Evolutionary conservation across 2,797 vertebrate species (phyloP).

Genomic region (Spheniscus humboldti): DNA sequence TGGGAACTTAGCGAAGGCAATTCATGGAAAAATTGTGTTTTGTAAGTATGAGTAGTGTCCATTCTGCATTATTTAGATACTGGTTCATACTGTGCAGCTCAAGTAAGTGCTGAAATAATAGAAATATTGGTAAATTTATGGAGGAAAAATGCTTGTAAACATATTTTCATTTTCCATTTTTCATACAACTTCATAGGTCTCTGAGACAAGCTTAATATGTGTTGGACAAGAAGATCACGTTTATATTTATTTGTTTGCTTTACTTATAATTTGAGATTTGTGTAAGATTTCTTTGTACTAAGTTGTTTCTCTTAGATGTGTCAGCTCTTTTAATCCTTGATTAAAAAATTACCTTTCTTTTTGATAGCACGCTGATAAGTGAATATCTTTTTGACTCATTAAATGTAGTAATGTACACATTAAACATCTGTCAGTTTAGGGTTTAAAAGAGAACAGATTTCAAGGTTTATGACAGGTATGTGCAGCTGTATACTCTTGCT

Average conservation of each 20-base stretch:
- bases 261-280: neutral
- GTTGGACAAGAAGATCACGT: neutral
- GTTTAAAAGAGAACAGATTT: neutral
- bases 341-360: neutral
- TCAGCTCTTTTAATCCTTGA: neutral
- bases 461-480: neutral
- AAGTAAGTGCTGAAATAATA: neutral
- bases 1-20: neutral
- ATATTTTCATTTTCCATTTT: too few relatives aligned
- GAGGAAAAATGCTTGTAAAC: neutral
- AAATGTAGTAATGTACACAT: neutral
- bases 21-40: constrained; percentile 25
- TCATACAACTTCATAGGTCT: neutral
- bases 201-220: neutral
- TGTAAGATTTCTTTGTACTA: neutral
- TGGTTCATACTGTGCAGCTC: neutral
- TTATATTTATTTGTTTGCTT: neutral
- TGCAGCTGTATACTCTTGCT: neutral
- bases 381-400: neutral
- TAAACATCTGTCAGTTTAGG: neutral
- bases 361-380: neutral
- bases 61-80: constrained; percentile 7
- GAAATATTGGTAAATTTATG: neutral
- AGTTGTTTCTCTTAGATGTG: neutral
- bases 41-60: constrained; percentile 1